These are phyloP conservation scores for Thera britannica DNA, from an alignment of 2,888 invertebrate species.

Conservation along the genomic window DNA sequence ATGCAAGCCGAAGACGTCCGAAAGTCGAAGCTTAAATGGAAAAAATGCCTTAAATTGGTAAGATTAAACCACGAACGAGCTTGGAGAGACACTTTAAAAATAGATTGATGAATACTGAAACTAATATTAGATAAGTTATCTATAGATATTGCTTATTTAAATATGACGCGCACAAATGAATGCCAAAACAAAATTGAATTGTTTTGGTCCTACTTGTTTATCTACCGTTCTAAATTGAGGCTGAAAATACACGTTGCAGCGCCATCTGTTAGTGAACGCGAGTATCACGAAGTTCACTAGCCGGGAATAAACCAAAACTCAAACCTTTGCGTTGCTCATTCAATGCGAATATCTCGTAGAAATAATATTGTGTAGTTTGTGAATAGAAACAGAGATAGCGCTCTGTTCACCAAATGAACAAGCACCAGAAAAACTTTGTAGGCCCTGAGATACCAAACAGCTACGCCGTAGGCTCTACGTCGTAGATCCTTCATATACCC, in stretches of 20 bases:
- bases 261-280: constrained; percentile 31
- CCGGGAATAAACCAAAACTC: constrained; percentile 16
- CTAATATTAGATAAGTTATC: neutral
- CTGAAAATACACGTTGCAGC: constrained; percentile 10
- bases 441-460: neutral
- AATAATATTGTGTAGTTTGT: constrained; percentile 8
- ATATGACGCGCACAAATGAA: constrained; percentile 4
- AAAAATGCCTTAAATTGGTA: too few species aligned
- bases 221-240: constrained; percentile 9
- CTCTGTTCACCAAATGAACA: neutral
- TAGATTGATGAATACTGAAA: neutral
- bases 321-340: constrained; percentile 19
- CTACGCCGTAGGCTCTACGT: neutral
- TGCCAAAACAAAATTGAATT: constrained; percentile 30
- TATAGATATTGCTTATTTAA: constrained; percentile 21
- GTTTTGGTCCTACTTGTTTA: constrained; percentile 22
- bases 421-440: neutral
- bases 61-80: too few species aligned
- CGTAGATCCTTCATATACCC: constrained; percentile 1
- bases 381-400: constrained; percentile 21
- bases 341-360: neutral
- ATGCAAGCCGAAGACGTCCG: neutral
- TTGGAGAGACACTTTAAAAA: too few species aligned
- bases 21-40: too few species aligned
- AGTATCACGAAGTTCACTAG: constrained; percentile 13